Conservation (phyloP, 2,888 invertebrate species). For the Stramonita haemastoma region DNA sequence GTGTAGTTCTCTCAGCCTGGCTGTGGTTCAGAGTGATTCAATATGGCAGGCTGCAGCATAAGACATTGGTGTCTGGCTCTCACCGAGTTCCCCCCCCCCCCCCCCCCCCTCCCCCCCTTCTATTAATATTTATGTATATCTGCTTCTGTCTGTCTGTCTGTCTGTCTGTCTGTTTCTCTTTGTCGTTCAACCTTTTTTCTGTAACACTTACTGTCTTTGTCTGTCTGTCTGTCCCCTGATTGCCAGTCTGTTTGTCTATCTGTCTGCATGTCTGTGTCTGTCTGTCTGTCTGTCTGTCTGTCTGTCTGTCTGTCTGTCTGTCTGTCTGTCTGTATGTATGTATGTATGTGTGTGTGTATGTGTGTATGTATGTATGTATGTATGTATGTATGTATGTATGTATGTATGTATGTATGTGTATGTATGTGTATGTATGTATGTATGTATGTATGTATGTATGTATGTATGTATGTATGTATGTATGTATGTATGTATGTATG, state of each 20-base stretch:
- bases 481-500: slow-evolving; percentile 4
- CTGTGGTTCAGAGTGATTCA: too few species aligned
- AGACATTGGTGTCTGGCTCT: too few species aligned
- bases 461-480: slow-evolving; percentile 3
- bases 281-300: not conserved
- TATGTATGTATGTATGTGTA: not conserved
- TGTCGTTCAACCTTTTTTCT: too few species aligned
- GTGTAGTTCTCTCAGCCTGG: too few species aligned
- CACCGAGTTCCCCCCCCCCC: too few species aligned
- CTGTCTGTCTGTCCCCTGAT: not conserved
- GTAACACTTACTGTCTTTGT: too few species aligned
- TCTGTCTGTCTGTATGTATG: slow-evolving; percentile 14
- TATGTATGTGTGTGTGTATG: slow-evolving; percentile 11
- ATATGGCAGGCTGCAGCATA: too few species aligned
- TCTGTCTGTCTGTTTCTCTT: too few species aligned
- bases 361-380: slow-evolving; percentile 2
- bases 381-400: slow-evolving; percentile 17
- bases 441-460: not conserved
- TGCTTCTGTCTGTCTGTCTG: too few species aligned
- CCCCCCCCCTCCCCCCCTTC: too few species aligned
- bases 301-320: not conserved
- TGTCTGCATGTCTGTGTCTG: too few species aligned
- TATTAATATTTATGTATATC: too few species aligned
- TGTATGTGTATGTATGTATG: not conserved
- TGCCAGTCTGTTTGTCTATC: not conserved